Evolutionary conservation across 2,797 vertebrate genomes (phyloP), one percentile per base, ranked within the genome.

Genomic region (Eidolon dupreanum): DNA sequence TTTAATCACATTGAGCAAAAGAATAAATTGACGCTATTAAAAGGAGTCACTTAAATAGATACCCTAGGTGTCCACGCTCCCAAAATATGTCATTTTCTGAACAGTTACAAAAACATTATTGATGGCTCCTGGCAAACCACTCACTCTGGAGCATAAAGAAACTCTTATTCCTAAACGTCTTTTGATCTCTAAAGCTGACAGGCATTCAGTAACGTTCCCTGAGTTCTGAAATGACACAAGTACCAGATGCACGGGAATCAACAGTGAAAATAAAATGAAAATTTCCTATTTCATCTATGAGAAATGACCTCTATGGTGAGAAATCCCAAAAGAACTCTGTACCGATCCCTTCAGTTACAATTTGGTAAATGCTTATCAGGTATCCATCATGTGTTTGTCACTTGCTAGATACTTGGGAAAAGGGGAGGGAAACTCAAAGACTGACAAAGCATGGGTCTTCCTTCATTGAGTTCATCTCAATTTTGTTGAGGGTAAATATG

Each of bases 121-220:
- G 41, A 85, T 85, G 57, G 24, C 28, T 68, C 61, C n/a, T 46
- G 51, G 63, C 68, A 96, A 85, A 24, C 43, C 28, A 31, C 66
- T 68, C 31, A 28, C 15, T 46, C 83, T 70, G 8, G 13, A 68
- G 24, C 43, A 94, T 66, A 93, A 93, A 93, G 71, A 82, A 63
- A 77, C 43, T 55, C 24, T 86, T 93, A 66, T 85, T 88, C 57
- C 41, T 46, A 63, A 91, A 93, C 20, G 6, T 12, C 19, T 33
- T 95, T 88, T 95, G 63, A 92, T 86, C 88, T 95, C 63, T 81
- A 28, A 12, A 78, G 51, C 89, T 96, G 78, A 94, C 97, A 93
- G 43, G 33, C 36, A 43, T 61, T 86, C 36, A 85, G 28, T 24
- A 65, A 81, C 20, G 77, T 19, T 61, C 82, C 68, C 41, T 41